A percentile compares a stretch with the other conserved stretches of the same genome.
Evolutionary conservation across 2,797 vertebrate genomes (phyloP).

Genomic region (Pseudochirops cupreus): DNA sequence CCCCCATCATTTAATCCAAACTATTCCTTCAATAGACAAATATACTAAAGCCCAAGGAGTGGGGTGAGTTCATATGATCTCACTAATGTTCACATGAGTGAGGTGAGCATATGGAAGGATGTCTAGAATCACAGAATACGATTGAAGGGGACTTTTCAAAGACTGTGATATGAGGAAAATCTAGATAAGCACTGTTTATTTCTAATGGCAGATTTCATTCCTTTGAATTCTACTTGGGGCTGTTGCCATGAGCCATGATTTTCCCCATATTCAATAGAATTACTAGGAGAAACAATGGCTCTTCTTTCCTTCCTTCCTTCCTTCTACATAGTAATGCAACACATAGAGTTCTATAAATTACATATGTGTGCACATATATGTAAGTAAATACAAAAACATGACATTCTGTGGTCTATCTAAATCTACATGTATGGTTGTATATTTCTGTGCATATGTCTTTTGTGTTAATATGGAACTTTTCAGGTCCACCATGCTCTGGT

Average conservation of each 20-base stretch:
- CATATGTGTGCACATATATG: not conserved
- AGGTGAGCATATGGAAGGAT: not conserved
- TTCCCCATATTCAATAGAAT: not conserved
- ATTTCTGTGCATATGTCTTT: not conserved
- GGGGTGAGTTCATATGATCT: no score
- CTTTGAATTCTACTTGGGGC: not conserved
- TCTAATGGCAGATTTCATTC: not conserved
- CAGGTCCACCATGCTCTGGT: not conserved
- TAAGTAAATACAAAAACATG: not conserved
- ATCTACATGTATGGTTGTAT: not conserved
- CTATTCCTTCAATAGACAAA: not conserved
- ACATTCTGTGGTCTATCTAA: not conserved
- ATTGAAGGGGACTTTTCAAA: not conserved
- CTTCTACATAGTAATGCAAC: not conserved
- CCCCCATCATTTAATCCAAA: not conserved
- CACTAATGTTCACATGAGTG: not conserved
- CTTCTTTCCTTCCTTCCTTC: no score
- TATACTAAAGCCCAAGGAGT: not conserved
- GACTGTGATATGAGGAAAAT: not conserved
- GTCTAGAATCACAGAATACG: not conserved
- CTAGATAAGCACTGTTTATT: not conserved
- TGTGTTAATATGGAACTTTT: not conserved
- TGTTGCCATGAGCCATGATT: not conserved
- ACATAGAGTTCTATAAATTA: not conserved
- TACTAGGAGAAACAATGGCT: not conserved